Conservation (phyloP, 2,888 invertebrate genomes). For the Nemotelus pantherinus region DNA sequence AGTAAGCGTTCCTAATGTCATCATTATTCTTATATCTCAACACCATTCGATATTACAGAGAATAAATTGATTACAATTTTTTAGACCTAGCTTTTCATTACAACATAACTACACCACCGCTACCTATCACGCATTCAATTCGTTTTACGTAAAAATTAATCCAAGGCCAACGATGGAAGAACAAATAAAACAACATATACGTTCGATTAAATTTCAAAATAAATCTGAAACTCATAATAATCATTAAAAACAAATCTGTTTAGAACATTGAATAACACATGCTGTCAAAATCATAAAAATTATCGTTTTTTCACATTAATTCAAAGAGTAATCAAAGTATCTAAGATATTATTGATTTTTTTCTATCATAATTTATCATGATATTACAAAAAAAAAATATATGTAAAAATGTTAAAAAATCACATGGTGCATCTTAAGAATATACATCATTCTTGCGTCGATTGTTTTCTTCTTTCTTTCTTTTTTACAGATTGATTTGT, state of each 20-base stretch:
- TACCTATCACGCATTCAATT: no score
- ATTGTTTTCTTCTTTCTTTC: background rate
- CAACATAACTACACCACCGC: no score
- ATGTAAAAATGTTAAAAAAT: constrained; percentile 35
- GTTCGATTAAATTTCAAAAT: background rate
- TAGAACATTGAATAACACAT: constrained; percentile 33
- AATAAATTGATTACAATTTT: no score
- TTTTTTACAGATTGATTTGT: constrained; percentile 3
- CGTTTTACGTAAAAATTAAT: no score
- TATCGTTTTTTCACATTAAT: constrained; percentile 9
- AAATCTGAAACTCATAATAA: constrained; percentile 9
- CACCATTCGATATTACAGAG: no score
- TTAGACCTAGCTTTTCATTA: no score
- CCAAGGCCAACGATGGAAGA: no score
- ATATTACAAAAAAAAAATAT: constrained; percentile 2
- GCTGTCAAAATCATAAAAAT: constrained; percentile 13
- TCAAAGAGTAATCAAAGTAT: constrained; percentile 2
- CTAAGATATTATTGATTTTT: background rate
- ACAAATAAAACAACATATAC: constrained; percentile 12
- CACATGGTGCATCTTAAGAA: constrained; percentile 37
- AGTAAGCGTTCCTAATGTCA: no score
- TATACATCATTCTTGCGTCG: constrained; percentile 17
- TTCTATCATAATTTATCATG: background rate
- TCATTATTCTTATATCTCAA: no score
- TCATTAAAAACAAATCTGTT: constrained; percentile 20